Base-by-base conservation (phyloP, 1,140 invertebrate genomes). In the Macrobrachium nipponense region DNA sequence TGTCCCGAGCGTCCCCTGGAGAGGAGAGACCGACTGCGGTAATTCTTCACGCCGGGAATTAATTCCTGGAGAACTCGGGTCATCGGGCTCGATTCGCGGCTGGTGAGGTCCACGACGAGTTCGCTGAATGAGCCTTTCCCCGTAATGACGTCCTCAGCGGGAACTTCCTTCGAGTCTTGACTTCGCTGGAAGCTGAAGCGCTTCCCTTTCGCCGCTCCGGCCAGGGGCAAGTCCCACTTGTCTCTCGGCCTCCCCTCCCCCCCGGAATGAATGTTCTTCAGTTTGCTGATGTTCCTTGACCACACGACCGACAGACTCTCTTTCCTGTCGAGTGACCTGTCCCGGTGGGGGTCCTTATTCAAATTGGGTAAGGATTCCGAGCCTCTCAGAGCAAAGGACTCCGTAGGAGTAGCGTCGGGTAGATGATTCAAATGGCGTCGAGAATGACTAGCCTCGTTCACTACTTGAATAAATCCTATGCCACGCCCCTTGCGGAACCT, bases 201-300 rank as follows among this genome's bases (percentile, higher is more conserved):
- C 70, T 72, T 60, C 75, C 80, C 23, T 60, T 72, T 8, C 80
- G 80, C 80, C 68, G 75, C 7, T 68, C 36, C 12, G 18, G 20
- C 11, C 15, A 8, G 17, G 5, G 17, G 6, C 20, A 11, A 17
- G 5, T n/a, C n/a, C 20, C 68, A 51, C 44, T 75, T 20, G 14
- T 18, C 14, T 12, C 18, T 11, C 44, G n/a, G 2, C 14, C 23
- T 18, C 20, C 11, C 58, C 70, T 82, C 44, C n/a, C 58, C 0
- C 36, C 36, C 43, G 12, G 51, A 15, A 17, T 66, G 68, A n/a
- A 23, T 15, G 27, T 60, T 20, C n/a, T 15, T 73, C 59, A 75
- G 10, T 36, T 75, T 75, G 70, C 27, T 82, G 8, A 82, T 75
- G 58, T 82, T 82, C 61, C 80, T 60, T 59, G 80, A 82, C 80